Evolutionary conservation across 2,113 vertebrate genomes (phyloP).

Genomic region (Pseudorectes ferrugineus): DNA sequence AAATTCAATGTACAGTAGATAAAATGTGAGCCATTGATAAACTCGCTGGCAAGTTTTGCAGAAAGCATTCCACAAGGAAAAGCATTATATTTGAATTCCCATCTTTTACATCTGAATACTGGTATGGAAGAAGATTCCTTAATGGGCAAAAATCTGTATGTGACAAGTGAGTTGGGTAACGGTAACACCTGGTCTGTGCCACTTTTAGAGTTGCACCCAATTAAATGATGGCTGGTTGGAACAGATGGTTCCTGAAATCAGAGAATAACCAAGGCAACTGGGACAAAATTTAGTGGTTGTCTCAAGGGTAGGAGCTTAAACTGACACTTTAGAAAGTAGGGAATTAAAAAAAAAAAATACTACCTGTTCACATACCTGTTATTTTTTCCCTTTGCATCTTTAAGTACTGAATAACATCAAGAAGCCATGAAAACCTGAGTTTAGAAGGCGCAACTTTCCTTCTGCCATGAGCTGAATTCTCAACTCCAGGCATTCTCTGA

Average conservation of each 20-base stretch:
- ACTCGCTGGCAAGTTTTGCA: not conserved
- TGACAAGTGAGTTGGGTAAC: not conserved
- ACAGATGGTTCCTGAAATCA: constrained; percentile 12
- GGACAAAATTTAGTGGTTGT: not conserved
- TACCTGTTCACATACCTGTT: not conserved
- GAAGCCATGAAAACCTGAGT: not conserved
- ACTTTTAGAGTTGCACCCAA: not conserved
- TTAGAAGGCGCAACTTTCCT: not conserved
- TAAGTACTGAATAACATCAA: not conserved
- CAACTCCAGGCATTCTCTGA: not conserved
- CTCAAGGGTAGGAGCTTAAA: not conserved
- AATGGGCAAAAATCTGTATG: fast-evolving
- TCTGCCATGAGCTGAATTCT: not conserved
- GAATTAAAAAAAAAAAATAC: not conserved
- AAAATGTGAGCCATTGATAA: not conserved
- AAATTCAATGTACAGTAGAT: not conserved
- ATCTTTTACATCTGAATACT: not conserved
- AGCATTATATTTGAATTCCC: not conserved
- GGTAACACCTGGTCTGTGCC: not conserved
- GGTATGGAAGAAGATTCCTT: not conserved
- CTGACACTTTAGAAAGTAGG: not conserved
- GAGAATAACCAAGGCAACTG: not conserved
- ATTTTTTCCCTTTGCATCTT: not conserved
- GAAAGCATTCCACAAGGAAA: not conserved
- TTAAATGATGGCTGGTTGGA: not conserved